Conservation (phyloP, 2,797 vertebrate genomes). For the Phataginus tricuspis region DNA sequence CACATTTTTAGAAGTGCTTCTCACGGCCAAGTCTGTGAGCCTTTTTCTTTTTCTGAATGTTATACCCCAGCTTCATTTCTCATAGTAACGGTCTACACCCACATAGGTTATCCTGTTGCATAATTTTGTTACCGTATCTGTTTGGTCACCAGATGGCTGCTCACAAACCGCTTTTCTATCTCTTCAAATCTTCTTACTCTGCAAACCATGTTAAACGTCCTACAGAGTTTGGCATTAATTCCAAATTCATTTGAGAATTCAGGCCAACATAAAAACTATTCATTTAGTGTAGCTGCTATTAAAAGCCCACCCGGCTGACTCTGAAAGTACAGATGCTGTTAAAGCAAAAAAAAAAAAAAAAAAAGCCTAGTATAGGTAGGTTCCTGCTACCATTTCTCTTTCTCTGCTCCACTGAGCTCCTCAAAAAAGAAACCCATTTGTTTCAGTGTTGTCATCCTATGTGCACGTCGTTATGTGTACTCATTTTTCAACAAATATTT, state of each 20-base stretch:
- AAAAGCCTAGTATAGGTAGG: not conserved
- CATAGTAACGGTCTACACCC: not conserved
- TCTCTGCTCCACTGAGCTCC: not conserved
- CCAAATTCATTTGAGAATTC: slow-evolving; percentile 24
- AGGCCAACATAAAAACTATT: not conserved
- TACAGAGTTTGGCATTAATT: not conserved
- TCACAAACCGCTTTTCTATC: not conserved
- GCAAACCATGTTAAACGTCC: not conserved
- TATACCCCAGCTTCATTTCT: not conserved
- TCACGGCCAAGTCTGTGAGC: not conserved
- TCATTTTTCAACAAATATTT: not conserved
- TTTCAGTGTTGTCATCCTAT: not conserved
- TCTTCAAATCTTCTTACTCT: slow-evolving; percentile 2
- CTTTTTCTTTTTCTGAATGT: not conserved
- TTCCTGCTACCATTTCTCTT: not conserved
- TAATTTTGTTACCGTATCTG: not conserved
- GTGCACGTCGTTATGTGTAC: not conserved
- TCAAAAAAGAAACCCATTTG: not conserved
- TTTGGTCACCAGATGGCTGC: not conserved
- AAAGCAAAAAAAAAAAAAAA: not conserved
- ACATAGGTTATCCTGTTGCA: not conserved
- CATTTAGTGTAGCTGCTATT: not conserved
- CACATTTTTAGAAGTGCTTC: not conserved
- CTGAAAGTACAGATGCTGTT: not conserved
- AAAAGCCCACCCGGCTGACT: not conserved